phyloP scores from a whole-genome alignment of 2,797 vertebrate species.

The Alcedo atthis region DNA sequence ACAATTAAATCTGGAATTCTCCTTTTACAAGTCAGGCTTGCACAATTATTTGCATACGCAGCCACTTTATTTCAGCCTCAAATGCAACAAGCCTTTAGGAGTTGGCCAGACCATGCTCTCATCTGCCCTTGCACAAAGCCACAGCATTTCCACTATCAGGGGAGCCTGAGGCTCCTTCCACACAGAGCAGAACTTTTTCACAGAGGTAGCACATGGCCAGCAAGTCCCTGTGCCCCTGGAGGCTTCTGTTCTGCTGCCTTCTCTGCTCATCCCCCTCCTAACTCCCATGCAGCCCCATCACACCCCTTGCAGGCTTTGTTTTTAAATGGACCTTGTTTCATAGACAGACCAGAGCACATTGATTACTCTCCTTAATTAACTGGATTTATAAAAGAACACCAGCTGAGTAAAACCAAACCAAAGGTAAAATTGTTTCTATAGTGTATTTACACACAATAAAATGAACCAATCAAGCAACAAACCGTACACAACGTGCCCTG shows the following conservation, averaged over 20 bases:
- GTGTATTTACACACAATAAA: conserved; percentile 32
- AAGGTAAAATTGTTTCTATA: background rate
- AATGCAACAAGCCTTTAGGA: conserved; percentile 33
- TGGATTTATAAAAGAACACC: background rate
- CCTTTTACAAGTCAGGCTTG: background rate
- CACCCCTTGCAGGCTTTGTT: background rate
- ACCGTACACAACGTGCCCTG: background rate
- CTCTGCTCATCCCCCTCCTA: background rate
- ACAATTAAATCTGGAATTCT: conserved; percentile 15
- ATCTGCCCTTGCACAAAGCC: background rate
- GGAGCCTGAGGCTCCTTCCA: background rate
- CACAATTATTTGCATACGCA: conserved; percentile 43
- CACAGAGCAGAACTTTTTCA: background rate
- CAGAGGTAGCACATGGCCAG: background rate
- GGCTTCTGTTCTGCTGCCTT: background rate
- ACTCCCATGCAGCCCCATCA: background rate
- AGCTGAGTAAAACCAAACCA: background rate
- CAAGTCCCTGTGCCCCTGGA: background rate
- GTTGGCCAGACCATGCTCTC: conserved; percentile 1
- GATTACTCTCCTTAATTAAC: background rate
- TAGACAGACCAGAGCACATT: background rate
- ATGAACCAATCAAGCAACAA: conserved; percentile 13
- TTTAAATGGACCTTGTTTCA: background rate
- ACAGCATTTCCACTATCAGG: background rate
- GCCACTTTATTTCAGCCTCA: conserved; percentile 35